phyloP scores from a whole-genome alignment of 64 coral and sea anemone species.

The Hydrozoanthus tunicans region DNA sequence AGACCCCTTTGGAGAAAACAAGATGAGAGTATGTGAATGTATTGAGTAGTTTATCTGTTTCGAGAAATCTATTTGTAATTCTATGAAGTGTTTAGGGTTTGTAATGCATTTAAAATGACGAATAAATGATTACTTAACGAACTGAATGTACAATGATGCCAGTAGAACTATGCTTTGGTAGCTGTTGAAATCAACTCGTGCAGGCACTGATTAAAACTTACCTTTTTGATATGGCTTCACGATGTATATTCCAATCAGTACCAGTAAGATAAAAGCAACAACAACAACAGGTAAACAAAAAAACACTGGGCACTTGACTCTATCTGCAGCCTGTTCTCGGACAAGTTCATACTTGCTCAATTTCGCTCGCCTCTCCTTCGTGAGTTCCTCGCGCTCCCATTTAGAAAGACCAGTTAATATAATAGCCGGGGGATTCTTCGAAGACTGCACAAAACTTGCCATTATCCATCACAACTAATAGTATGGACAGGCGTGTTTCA shows the following conservation, averaged over 20 bases:
- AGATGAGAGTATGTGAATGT: no score
- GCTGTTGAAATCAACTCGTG: background rate
- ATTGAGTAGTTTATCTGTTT: no score
- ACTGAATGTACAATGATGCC: no score
- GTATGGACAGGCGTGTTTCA: background rate
- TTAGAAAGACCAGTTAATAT: conserved; percentile 67
- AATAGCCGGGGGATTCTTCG: background rate
- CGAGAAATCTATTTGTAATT: no score
- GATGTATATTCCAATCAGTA: conserved; percentile 88
- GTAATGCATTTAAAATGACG: no score
- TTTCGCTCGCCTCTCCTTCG: conserved; percentile 51
- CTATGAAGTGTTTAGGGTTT: no score
- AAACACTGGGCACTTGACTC: conserved; percentile 80
- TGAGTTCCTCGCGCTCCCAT: conserved; percentile 75
- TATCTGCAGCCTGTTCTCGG: conserved; percentile 78
- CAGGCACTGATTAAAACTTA: background rate
- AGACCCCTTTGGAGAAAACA: no score
- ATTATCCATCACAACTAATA: conserved; percentile 26
- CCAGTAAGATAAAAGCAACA: conserved; percentile 76
- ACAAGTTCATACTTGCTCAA: conserved; percentile 76
- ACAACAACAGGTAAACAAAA: conserved; percentile 91
- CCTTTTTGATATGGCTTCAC: conserved; percentile 73
- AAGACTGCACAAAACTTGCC: conserved; percentile 85
- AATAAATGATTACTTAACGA: no score
- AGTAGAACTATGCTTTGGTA: background rate